Evolutionary conservation across 2,888 invertebrate genomes (phyloP).

Genomic region (Dusona sp.): DNA sequence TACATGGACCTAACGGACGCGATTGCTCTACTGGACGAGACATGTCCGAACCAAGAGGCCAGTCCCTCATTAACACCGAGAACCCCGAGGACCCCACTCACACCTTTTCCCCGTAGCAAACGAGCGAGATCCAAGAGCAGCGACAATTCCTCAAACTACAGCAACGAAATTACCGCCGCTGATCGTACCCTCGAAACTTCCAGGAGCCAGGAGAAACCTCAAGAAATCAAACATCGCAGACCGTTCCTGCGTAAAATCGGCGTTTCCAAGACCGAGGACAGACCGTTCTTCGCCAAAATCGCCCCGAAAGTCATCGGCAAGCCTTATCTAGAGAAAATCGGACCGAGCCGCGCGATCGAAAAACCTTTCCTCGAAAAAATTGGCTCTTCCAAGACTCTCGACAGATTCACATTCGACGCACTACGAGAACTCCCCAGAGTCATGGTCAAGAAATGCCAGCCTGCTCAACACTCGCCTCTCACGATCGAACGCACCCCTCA

Average conservation of each 20-base stretch:
- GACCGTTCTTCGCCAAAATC: slow-evolving; percentile 80
- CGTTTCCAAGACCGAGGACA: slow-evolving; percentile 82
- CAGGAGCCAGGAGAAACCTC: slow-evolving; percentile 73
- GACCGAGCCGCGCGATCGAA: slow-evolving; percentile 81
- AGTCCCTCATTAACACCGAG: slow-evolving; percentile 82
- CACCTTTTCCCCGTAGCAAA: slow-evolving; percentile 79
- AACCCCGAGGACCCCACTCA: slow-evolving; percentile 81
- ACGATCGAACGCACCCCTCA: slow-evolving; percentile 52
- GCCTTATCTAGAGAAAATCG: slow-evolving; percentile 82
- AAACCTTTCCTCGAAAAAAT: slow-evolving; percentile 82
- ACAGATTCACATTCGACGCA: slow-evolving; percentile 81
- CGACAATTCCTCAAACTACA: slow-evolving; percentile 82
- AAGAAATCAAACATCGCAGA: slow-evolving; percentile 74
- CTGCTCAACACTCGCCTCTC: slow-evolving; percentile 62
- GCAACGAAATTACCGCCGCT: slow-evolving; percentile 74
- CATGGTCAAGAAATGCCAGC: slow-evolving; percentile 58
- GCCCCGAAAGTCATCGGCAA: slow-evolving; percentile 80
- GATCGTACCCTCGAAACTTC: slow-evolving; percentile 75
- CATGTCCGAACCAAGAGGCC: slow-evolving; percentile 81
- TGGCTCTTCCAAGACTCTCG: slow-evolving; percentile 81
- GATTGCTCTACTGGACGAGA: slow-evolving; percentile 82
- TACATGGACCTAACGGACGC: slow-evolving; percentile 83
- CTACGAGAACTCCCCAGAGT: slow-evolving; percentile 69
- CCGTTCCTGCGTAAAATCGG: slow-evolving; percentile 83
- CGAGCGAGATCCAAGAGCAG: slow-evolving; percentile 83